Evolutionary conservation across 1,140 invertebrate species (phyloP), one percentile per base, ranked within the genome.

Genomic region (Cyclargus thomasi): DNA sequence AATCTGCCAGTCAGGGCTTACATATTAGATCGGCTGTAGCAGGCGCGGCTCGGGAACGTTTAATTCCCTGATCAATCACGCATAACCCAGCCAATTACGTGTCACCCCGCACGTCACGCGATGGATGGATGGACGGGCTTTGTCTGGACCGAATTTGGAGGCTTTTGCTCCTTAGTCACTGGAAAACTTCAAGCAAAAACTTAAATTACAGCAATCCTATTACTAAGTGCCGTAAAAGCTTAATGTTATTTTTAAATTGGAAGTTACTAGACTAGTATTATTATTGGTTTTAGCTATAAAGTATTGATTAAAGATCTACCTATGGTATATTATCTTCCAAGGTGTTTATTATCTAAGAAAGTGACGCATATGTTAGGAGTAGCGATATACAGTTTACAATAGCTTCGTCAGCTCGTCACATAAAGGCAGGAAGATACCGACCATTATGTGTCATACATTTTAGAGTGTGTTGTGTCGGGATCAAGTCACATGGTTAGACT

Each of bases 31-130:
- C 39, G 14, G 39, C 7, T 47, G 39, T 47, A 47, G 39, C 14
- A 47, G 39, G 7, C 39, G 21, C 18, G 18, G 65, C 62, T 6
- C 39, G 67, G 57, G 14, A 53, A 53, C 67, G 59, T 63, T 63
- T 67, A 67, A 67, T 67, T 67, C 20, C 57, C 57, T 53, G 47
- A 63, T 67, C 63, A 53, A 67, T 67, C 63, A 63, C 29, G 62
- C 62, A 22, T 14, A 62, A 59, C 55, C 55, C 55, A 20, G 20
- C 55, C 55, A 22, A 59, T 59, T 59, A 59, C 55, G 55, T 18
- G 18, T 21, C 55, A 59, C 55, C 18, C 55, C 10, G n/a, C 18
- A 21, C 20, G 55, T 59, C 55, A 59, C 20, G 18, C 55, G 17
- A 59, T 59, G 11, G 55, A 57, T 57, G 55, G 20, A 59, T 59